Conservation (phyloP, 2,888 invertebrate species). For the Watsonalla cultraria region DNA sequence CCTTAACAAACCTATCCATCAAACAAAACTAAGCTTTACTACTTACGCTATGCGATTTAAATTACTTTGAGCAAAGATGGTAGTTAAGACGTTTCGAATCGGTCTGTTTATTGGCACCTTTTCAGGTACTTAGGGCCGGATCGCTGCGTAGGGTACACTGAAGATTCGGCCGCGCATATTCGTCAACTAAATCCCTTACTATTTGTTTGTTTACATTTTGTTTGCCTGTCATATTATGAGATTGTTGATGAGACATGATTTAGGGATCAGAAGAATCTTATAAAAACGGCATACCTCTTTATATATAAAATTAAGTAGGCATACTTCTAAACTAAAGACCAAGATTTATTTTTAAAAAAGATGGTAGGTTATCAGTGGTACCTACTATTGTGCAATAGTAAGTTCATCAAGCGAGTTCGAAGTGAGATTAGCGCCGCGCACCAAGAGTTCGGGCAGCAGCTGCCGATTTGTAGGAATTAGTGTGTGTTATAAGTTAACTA, state of each 20-base stretch:
- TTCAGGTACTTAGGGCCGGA: constrained; percentile 70
- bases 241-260: no score
- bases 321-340: no score
- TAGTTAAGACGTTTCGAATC: constrained; percentile 27
- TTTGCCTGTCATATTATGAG: not conserved
- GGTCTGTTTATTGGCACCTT: constrained; percentile 67
- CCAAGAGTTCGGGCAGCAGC: constrained; percentile 17
- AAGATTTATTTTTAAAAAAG: no score
- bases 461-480: constrained; percentile 22
- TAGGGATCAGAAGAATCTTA: no score
- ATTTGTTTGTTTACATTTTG: constrained; percentile 10
- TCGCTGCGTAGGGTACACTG: constrained; percentile 50
- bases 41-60: constrained; percentile 11
- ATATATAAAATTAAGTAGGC: no score
- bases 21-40: constrained; percentile 20
- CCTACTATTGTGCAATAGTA: not conserved
- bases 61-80: constrained; percentile 13
- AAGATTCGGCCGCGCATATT: constrained; percentile 51
- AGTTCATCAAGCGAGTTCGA: not conserved
- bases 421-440: constrained; percentile 1
- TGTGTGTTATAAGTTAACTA: constrained; percentile 27
- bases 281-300: no score
- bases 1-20: constrained; percentile 20
- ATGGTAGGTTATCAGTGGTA: not conserved
- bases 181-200: constrained; percentile 47